phyloP scores from a whole-genome alignment of 2,888 invertebrate genomes.

The Caenorhabditis sinica region DNA sequence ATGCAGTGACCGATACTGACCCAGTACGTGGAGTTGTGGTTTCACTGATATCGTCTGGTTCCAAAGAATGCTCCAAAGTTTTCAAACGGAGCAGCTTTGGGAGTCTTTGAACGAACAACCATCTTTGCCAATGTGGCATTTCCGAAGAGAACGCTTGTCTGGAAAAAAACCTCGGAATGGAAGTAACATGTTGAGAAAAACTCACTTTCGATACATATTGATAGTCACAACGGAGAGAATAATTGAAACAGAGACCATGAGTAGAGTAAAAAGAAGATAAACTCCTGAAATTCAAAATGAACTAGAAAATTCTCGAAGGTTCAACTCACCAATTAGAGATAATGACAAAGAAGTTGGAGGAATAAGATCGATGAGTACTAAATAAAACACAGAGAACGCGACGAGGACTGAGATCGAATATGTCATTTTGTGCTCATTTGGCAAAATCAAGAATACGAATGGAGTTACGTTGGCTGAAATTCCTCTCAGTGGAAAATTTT shows the following conservation, averaged over 20 bases:
- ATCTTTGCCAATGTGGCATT: conserved; percentile 75
- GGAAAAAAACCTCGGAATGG: no score
- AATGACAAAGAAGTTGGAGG: conserved; percentile 96
- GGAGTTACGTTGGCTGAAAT: conserved; percentile 74
- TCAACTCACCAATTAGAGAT: conserved; percentile 89
- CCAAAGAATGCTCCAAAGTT: conserved; percentile 51
- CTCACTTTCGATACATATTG: conserved; percentile 96
- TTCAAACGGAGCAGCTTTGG: conserved; percentile 70
- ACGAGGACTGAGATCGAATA: conserved; percentile 94
- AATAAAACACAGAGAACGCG: conserved; percentile 98
- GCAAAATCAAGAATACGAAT: conserved; percentile 75
- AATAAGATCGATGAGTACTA: conserved; percentile 97
- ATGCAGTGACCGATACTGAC: conserved; percentile 57
- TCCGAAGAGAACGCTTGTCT: conserved; percentile 76
- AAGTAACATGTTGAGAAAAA: background rate
- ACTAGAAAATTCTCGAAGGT: background rate
- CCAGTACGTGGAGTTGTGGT: conserved; percentile 63
- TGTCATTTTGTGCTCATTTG: conserved; percentile 93
- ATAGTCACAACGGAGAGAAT: conserved; percentile 96
- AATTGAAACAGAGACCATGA: conserved; percentile 94
- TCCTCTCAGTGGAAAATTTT: no score
- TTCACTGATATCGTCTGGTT: conserved; percentile 54
- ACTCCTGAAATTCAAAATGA: conserved; percentile 85
- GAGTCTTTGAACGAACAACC: conserved; percentile 72
- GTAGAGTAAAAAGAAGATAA: conserved; percentile 97